Base-by-base conservation (phyloP, 2,888 invertebrate genomes). In the Trichogramma dendrolimi region DNA sequence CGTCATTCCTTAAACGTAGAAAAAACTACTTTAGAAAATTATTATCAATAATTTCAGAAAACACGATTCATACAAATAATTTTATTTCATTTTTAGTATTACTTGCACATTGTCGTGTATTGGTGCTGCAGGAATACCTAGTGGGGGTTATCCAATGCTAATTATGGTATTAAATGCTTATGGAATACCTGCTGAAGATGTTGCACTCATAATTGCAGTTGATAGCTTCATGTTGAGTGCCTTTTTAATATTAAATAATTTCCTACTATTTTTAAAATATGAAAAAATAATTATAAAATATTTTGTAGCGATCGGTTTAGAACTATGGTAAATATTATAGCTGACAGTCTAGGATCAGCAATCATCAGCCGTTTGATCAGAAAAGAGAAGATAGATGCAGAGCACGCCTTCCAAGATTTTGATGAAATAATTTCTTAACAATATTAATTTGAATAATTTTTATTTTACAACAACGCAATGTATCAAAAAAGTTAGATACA, bases 31-130 rank as follows among this genome's bases (percentile, higher is more conserved):
- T 27, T 27, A 27, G 27, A 27, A 27, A 27, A 27, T 2, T 27
- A 27, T 27, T 27, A 2, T 1, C 27, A 60, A 27, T 1, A 4
- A 7, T 14, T 7, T 7, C 4, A 51, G 27, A 54, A 54, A 41
- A 41, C 11, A 39, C 39, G 39, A 55, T 27, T 4, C 2, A n/a
- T 46, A n/a, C 1, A 46, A 46, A 46, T 46, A 10, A 46, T 10
- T 10, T 27, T 27, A 27, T 27, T 27, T 27, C 27, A 41, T 14
- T 67, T 64, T 11, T 77, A 96, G 96, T 80, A 90, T 94, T 71
- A 96, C 96, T 5, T 96, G 97, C 38, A 98, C 97, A 1, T 90
- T 96, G 59, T 97, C 97, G 1, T 96, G 96, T 71, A 95, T 98
- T 75, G 97, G 98, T 63, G 97, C 97, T 14, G 96, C 97, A 7